phyloP scores from a whole-genome alignment of 1,140 invertebrate species.

The Pogonomyrmex barbatus region DNA sequence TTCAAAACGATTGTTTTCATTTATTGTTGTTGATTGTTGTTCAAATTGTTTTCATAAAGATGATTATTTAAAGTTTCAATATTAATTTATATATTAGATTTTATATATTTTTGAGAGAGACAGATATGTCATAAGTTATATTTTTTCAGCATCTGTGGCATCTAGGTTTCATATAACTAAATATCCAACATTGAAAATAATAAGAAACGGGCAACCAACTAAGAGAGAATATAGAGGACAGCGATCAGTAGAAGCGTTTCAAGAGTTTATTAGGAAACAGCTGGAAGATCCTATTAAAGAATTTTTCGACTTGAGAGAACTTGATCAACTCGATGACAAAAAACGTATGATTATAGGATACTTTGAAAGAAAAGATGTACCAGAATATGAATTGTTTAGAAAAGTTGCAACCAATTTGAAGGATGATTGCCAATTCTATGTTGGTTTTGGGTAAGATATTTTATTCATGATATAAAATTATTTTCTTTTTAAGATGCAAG shows the following conservation, averaged over 20 bases:
- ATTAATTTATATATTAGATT: neutral
- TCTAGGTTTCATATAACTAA: constrained; percentile 98
- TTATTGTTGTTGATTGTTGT: no score
- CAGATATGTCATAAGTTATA: constrained; percentile 30
- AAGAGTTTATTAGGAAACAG: constrained; percentile 95
- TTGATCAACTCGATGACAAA: constrained; percentile 93
- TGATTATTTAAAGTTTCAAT: neutral
- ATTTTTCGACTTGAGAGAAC: constrained; percentile 91
- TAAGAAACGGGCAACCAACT: constrained; percentile 96
- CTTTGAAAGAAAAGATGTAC: constrained; percentile 93
- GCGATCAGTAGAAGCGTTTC: constrained; percentile 93
- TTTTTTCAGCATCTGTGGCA: constrained; percentile 90
- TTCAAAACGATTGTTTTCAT: no score
- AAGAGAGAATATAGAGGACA: constrained; percentile 98
- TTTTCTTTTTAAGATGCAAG: neutral
- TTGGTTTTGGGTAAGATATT: constrained; percentile 94
- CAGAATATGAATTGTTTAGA: constrained; percentile 92
- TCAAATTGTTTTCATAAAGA: no score
- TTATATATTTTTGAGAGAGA: neutral
- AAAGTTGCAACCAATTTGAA: constrained; percentile 95
- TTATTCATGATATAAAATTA: constrained; percentile 28
- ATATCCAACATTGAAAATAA: constrained; percentile 99
- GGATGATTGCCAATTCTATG: constrained; percentile 98
- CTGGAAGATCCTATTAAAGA: constrained; percentile 95
- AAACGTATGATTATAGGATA: constrained; percentile 98